phyloP scores from a whole-genome alignment of 2,797 vertebrate species.

The Hydrolagus colliei region DNA sequence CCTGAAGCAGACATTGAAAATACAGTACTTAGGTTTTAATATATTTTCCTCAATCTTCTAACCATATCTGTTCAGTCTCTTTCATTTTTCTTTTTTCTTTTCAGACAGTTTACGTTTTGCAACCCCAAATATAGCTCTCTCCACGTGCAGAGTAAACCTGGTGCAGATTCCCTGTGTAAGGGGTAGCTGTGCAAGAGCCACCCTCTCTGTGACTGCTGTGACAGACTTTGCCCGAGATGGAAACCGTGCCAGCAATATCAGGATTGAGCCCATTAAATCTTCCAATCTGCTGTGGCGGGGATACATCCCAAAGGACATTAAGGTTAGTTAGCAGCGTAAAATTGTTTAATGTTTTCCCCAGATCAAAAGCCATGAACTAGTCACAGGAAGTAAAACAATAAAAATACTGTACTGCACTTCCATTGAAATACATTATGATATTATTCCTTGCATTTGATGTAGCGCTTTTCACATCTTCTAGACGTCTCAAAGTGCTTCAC shows the following conservation, averaged over 20 bases:
- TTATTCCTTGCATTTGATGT: too few relatives aligned
- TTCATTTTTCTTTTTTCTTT: constrained; percentile 38
- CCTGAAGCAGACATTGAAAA: background rate
- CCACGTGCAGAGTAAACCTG: constrained; percentile 59
- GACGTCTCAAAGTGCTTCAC: too few relatives aligned
- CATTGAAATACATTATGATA: background rate
- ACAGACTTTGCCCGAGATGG: constrained; percentile 62
- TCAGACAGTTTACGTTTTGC: constrained; percentile 50
- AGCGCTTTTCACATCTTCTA: too few relatives aligned
- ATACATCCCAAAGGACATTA: constrained; percentile 52
- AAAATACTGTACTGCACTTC: background rate
- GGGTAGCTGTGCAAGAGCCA: constrained; percentile 49
- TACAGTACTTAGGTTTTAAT: background rate
- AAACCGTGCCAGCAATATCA: constrained; percentile 49
- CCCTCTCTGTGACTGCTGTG: constrained; percentile 55
- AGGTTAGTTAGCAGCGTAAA: constrained; percentile 47
- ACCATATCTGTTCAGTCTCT: constrained; percentile 32
- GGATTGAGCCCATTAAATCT: constrained; percentile 32
- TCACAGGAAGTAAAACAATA: background rate
- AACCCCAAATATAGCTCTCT: constrained; percentile 56
- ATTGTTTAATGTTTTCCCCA: background rate
- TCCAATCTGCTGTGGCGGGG: constrained; percentile 58
- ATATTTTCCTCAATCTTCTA: background rate
- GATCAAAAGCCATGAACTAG: background rate
- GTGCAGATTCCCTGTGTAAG: constrained; percentile 42